Base-by-base conservation (phyloP, 1,140 invertebrate species). In the Metopolophium dirhodum region DNA sequence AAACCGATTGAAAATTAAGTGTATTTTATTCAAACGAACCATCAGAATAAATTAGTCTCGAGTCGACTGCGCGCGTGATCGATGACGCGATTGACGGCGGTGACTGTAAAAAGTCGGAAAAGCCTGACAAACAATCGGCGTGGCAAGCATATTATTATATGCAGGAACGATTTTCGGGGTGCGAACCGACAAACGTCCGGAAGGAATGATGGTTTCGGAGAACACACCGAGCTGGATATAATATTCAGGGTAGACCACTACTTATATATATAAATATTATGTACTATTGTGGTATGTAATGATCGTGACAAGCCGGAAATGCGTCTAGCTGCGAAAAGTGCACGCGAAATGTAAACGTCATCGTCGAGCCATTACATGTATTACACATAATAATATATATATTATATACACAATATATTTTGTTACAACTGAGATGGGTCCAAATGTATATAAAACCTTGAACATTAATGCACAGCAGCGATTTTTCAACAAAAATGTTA, bases 271-370 rank as follows among this genome's bases (percentile, higher is more conserved):
- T 83, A 57, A 20, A 37, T 82, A 35, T 35, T 37, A 11, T 85
- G 7, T 83, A 9, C n/a, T 83, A 37, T 35, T 83, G 22, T 83
- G 22, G 35, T 83, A 37, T 83, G 22, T 35, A 22, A 85, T 41
- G 45, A 87, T 47, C 83, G 41, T 86, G 83, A 86, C 83, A 41
- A 86, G 83, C 83, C 37, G 37, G 37, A 87, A 87, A 87, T 47
- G 85, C 85, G 45, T 47, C 45, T 47, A 14, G 26, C 85, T 6
- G 45, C 4, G 30, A 87, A 87, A 87, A 47, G 30, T 47, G 11
- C 30, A 87, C 30, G 41, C 41, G n/a, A 87, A 87, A 87, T 30
- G 85, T 47, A 87, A 30, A 47, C 85, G 45, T 87, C 85, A 87
- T 87, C 41, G 45, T 49, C 26, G 14, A n/a, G 11, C 30, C 45